Percentiles rank a stretch among this genome's conserved stretches.
Evolutionary conservation across 2,797 vertebrate species (phyloP).

Genomic region (Rhabdomys pumilio): DNA sequence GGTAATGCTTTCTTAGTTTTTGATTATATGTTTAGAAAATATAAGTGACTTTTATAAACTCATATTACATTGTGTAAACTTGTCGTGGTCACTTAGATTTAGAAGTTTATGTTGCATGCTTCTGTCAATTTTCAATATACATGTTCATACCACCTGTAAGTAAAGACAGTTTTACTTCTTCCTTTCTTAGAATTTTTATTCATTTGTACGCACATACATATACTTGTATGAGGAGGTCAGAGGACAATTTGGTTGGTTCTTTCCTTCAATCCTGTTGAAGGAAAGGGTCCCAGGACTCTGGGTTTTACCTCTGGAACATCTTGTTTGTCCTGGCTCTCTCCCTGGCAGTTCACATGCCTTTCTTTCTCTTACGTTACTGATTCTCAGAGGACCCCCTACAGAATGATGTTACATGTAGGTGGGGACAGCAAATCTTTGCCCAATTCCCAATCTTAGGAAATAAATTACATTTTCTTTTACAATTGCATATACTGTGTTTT

Average conservation of each 20-base stretch:
- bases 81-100: slow-evolving; percentile 5
- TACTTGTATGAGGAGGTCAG: background rate
- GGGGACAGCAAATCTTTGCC: background rate
- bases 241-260: background rate
- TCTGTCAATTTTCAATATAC: background rate
- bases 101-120: background rate
- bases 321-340: background rate
- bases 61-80: background rate
- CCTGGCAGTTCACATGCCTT: background rate
- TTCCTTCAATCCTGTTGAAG: background rate
- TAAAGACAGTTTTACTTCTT: background rate
- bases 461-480: background rate
- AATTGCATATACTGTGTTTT: background rate
- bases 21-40: slow-evolving; percentile 26
- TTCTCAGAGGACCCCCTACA: background rate
- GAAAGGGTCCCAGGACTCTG: background rate
- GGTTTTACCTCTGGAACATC: background rate
- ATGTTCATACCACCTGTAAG: background rate
- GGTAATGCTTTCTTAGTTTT: slow-evolving; percentile 24
- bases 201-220: background rate
- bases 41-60: background rate
- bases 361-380: background rate
- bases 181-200: background rate
- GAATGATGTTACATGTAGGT: background rate
- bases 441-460: background rate